Evolutionary conservation across 2,888 invertebrate genomes (phyloP).

Genomic region (Aphidoletes aphidimyza): DNA sequence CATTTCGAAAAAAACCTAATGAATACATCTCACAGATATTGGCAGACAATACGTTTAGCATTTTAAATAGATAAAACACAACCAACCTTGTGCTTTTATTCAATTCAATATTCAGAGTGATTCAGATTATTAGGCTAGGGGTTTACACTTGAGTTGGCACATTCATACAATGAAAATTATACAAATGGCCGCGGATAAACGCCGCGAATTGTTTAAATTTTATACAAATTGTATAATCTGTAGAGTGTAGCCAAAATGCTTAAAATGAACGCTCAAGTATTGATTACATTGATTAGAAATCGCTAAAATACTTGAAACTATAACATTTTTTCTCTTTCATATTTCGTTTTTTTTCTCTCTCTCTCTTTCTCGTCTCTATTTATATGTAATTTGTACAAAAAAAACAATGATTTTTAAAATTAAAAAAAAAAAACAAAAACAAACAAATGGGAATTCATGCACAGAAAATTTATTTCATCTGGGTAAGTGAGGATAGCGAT

Average conservation of each 20-base stretch:
- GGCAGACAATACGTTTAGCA: background rate
- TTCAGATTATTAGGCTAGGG: background rate
- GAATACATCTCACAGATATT: no score
- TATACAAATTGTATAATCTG: background rate
- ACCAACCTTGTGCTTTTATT: background rate
- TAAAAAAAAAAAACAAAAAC: no score
- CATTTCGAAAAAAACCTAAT: no score
- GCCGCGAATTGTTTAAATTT: background rate
- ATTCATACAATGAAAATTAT: background rate
- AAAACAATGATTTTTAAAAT: no score
- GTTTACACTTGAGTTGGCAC: background rate
- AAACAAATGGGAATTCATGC: background rate
- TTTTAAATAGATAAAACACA: background rate
- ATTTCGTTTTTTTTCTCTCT: background rate
- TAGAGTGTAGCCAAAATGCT: background rate
- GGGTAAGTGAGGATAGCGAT: conserved; percentile 32
- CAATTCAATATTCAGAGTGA: background rate
- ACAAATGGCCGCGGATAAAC: background rate
- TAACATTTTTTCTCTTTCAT: background rate
- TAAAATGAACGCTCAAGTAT: no score
- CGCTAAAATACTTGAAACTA: background rate
- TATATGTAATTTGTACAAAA: background rate
- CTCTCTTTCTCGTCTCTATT: background rate
- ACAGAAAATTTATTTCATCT: conserved; percentile 54
- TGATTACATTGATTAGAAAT: background rate